phyloP scores from a whole-genome alignment of 2,113 vertebrate genomes.

The Archilochus colubris region DNA sequence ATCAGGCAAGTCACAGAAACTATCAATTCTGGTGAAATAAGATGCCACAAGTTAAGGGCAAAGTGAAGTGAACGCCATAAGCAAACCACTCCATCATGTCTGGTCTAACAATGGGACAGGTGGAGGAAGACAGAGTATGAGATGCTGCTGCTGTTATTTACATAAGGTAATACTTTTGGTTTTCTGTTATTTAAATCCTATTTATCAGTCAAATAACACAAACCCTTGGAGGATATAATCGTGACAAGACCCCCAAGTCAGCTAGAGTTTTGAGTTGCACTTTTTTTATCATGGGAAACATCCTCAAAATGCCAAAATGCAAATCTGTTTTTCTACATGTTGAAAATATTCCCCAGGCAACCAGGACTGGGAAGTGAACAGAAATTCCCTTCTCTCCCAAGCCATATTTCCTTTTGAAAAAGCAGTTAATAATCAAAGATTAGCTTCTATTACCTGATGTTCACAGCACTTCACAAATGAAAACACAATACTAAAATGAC shows the following conservation, averaged over 20 bases:
- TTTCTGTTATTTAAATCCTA: neutral
- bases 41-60: neutral
- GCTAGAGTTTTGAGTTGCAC: neutral
- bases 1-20: neutral
- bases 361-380: neutral
- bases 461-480: neutral
- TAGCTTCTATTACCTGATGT: neutral
- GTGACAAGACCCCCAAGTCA: neutral
- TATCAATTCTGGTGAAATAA: neutral
- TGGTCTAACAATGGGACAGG: neutral
- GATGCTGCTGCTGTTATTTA: neutral
- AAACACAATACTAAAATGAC: neutral
- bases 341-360: constrained; percentile 48
- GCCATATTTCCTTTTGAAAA: constrained; percentile 1
- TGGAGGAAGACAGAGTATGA: neutral
- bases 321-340: constrained; percentile 3
- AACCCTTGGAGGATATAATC: neutral
- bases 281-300: neutral
- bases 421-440: neutral
- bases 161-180: neutral
- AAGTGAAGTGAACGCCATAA: neutral
- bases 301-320: constrained; percentile 5
- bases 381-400: constrained; percentile 9
- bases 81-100: neutral
- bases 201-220: neutral